Evolutionary conservation across 92 coral and sea anemone genomes (phyloP).

Genomic region (Epizoanthus fatuus): DNA sequence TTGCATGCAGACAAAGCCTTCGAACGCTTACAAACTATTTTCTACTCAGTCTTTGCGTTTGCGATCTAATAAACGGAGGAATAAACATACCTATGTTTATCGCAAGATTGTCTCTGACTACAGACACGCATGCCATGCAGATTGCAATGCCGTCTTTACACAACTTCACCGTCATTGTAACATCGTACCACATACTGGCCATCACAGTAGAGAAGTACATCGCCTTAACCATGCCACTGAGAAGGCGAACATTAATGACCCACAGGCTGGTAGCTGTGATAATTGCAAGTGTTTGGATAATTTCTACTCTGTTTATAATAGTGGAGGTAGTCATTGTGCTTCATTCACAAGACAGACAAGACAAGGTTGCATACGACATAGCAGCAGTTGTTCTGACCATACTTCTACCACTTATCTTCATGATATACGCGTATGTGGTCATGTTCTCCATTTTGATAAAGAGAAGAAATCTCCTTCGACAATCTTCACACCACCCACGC

Average conservation of each 20-base stretch:
- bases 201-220: no score
- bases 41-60: no score
- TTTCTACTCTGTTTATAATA: neutral
- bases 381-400: neutral
- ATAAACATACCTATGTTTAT: no score
- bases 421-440: conserved; percentile 16
- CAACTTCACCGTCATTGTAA: no score
- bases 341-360: neutral
- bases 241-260: conserved; percentile 4
- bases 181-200: no score
- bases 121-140: no score
- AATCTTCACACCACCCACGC: neutral
- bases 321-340: neutral
- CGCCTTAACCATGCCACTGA: conserved; percentile 7
- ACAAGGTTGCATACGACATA: neutral
- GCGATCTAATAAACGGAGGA: no score
- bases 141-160: no score
- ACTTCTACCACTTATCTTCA: neutral
- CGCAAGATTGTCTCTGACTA: no score
- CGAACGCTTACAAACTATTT: no score
- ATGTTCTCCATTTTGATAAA: conserved; percentile 5
- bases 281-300: conserved; percentile 26
- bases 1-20: no score
- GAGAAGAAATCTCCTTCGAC: neutral
- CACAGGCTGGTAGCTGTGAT: neutral